Base-by-base conservation (phyloP, 2,888 invertebrate genomes). In the Caenorhabditis panamensis region DNA sequence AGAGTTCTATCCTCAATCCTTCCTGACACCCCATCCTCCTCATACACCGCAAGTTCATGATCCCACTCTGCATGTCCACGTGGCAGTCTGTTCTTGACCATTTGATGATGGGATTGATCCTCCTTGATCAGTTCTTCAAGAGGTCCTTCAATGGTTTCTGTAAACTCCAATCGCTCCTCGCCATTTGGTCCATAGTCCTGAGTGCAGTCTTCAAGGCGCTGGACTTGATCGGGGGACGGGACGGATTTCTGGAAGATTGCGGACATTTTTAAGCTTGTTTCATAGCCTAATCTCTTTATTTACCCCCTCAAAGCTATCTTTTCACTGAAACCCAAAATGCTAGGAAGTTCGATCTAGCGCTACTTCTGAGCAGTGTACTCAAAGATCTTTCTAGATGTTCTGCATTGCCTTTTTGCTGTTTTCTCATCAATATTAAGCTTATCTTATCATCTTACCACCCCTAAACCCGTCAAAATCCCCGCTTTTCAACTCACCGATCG, bases 61-160 rank as follows among this genome's bases (percentile, higher is more conserved):
- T 72, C 69, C 77, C 77, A 77, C 31, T 66, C 72, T 11, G 28
- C 56, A 16, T 72, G 67, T 9, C 68, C 72, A 26, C 36, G 9
- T 20, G 77, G 81, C 16, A 81, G 66, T n/a, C 64, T 18, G 41
- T 72, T 44, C 6, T 54, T 28, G 37, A 82, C 63, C 16, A 63
- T n/a, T 0, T 66, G 20, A 8, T 58, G 62, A 31, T 78, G 76
- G 9, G 69, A 73, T 51, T 69, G 41, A 47, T 84, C 82, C 28
- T 84, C 82, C 37, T 77, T 79, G 16, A 75, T 62, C 3, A 82
- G 66, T 31, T 84, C 84, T 13, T 49, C 69, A 22, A 71, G 11
- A 16, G 79, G 64, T 26, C 73, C 79, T 47, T 64, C 71, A 28
- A 84, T 61, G 1, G 82, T 84, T 58, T 84, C 84, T 18, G 73